phyloP scores from a whole-genome alignment of 35 echinoderm and acorn worm genomes.

The Apostichopus parvimensis region DNA sequence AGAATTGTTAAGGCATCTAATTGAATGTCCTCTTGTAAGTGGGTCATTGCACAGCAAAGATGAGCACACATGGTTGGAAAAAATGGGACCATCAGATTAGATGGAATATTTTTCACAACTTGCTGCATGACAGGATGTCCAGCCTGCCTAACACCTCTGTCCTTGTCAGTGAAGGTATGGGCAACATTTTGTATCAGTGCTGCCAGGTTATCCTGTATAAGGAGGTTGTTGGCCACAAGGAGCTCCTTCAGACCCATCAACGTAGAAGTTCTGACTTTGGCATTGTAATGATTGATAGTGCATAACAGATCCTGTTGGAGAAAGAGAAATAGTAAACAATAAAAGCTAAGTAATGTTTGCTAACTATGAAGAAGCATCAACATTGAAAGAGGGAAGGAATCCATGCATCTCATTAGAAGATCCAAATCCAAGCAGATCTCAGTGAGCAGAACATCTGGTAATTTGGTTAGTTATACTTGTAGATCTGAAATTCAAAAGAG shows the following conservation, averaged over 20 bases:
- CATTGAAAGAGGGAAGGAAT: no score
- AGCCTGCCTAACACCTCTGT: slow-evolving; percentile 66
- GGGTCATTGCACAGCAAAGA: slow-evolving; percentile 93
- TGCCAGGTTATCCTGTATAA: slow-evolving; percentile 70
- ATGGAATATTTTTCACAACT: slow-evolving; percentile 18
- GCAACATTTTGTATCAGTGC: slow-evolving; percentile 71
- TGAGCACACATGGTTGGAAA: slow-evolving; percentile 76
- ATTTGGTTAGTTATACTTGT: no score
- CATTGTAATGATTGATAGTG: slow-evolving; percentile 94
- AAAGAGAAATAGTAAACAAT: background rate
- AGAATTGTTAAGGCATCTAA: slow-evolving; percentile 78
- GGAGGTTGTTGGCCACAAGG: slow-evolving; percentile 56
- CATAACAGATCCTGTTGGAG: slow-evolving; percentile 79
- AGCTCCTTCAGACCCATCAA: slow-evolving; percentile 75
- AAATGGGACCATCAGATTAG: slow-evolving; percentile 75
- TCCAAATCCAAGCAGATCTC: no score
- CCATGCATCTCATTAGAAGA: no score
- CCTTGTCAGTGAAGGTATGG: slow-evolving; percentile 73
- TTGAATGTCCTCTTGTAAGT: slow-evolving; percentile 88
- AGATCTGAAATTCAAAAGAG: no score
- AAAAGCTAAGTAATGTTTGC: no score
- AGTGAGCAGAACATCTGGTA: no score
- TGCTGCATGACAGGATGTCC: slow-evolving; percentile 56
- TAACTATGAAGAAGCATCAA: no score
- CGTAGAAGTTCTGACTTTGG: slow-evolving; percentile 56